Evolutionary conservation across 2,888 invertebrate species (phyloP), one percentile per base, ranked within the genome.

Genomic region (Lasioglossum figueresi): DNA sequence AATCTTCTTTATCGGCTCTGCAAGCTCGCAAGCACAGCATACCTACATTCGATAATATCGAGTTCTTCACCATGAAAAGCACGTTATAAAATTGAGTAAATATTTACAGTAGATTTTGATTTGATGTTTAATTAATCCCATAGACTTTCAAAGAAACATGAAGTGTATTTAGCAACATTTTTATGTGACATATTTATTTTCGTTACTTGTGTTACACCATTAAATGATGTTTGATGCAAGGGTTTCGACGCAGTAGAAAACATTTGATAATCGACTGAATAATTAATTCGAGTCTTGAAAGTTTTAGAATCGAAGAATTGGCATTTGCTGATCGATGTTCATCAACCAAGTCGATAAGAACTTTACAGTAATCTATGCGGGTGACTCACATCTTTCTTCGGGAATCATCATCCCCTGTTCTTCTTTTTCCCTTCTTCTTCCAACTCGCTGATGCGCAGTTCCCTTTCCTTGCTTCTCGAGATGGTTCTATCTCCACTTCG

Each of bases 1-100:
- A 37, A 84, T 45, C 90, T 89, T 74, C 84, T 40, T 91, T 90
- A 88, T 80, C 91, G 83, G 59, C 85, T 34, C 40, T 12, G 43
- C 71, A 79, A 87, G 82, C 82, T 90, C 40, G 68, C 75, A 76
- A 63, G 76, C 66, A 71, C 37, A 27, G 27, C 5, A 70, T 86
- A 88, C 45, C 87, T 73, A 81, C 84, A n/a, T 16, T 40, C 14
- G 83, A 59, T 86, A 80, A 40, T 45, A 4, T 16, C 4, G 34
- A 19, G 19, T 48, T 45, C 3, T 16, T 31, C 19, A 1, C 4
- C 27, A 0, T 27, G 10, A 78, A 43, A 71, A 1, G 27, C 59
- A 4, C 4, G 5, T 23, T 52, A n/a, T 10, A n/a, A 10, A 52
- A 2, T 10, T 10, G 52, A 23, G 2, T 8, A n/a, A 52, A 52